These are phyloP conservation scores for Tetramorium simillimum DNA, from an alignment of 1,140 invertebrate genomes.

Conservation along the genomic window DNA sequence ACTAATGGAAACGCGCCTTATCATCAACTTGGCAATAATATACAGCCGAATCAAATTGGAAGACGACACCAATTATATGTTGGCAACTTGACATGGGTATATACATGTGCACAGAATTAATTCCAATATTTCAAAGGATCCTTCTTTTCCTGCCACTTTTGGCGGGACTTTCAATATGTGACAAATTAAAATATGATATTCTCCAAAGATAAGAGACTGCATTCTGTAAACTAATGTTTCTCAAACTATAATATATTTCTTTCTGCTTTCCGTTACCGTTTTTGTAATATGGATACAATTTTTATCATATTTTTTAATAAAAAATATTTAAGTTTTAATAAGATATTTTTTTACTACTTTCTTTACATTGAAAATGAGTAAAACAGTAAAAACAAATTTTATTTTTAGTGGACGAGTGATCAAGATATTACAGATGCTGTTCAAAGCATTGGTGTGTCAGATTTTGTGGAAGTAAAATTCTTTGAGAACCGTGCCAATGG, in stretches of 20 bases:
- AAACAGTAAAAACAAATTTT: slow-evolving; percentile 63
- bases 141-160: slow-evolving; percentile 33
- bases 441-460: slow-evolving; percentile 94
- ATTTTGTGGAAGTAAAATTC: slow-evolving; percentile 99
- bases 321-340: not conserved
- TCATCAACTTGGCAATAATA: slow-evolving; percentile 89
- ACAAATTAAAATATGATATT: not conserved
- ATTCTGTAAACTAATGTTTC: not conserved
- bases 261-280: too few relatives aligned
- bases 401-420: slow-evolving; percentile 97
- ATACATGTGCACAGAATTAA: slow-evolving; percentile 6
- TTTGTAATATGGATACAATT: not conserved
- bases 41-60: slow-evolving; percentile 89
- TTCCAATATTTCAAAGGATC: not conserved
- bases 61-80: slow-evolving; percentile 96
- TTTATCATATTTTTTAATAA: not conserved
- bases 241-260: not conserved
- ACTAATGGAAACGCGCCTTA: slow-evolving; percentile 90
- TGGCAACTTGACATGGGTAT: slow-evolving; percentile 96
- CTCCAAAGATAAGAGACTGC: not conserved
- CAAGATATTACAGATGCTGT: slow-evolving; percentile 97
- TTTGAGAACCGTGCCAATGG: slow-evolving; percentile 99
- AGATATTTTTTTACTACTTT: not conserved
- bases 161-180: slow-evolving; percentile 1
- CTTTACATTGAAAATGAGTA: not conserved